Percentiles rank a stretch among this genome's conserved stretches.
phyloP scores from a whole-genome alignment of 1,140 invertebrate species.

The Leptoteleia sp. region DNA sequence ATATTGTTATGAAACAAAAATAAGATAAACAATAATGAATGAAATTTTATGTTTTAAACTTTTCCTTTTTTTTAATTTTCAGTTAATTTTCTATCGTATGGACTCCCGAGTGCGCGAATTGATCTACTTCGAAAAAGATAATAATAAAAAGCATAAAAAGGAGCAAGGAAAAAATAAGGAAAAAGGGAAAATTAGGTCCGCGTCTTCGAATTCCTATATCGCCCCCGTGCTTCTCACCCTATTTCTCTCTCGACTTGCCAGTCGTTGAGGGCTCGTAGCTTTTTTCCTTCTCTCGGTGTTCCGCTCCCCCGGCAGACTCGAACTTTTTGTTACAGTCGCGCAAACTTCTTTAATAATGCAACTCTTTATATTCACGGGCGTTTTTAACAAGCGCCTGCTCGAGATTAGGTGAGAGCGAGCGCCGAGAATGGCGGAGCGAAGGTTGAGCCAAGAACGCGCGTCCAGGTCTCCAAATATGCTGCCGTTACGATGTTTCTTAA shows the following conservation, averaged over 20 bases:
- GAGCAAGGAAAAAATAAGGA: conserved; percentile 17
- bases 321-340: conserved; percentile 80
- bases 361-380: conserved; percentile 81
- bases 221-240: conserved; percentile 56
- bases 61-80: too few relatives aligned
- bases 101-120: conserved; percentile 5
- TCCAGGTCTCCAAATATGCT: conserved; percentile 73
- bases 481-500: conserved; percentile 80
- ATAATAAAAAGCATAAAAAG: conserved; percentile 39
- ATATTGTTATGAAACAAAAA: too few relatives aligned
- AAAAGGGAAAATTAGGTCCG: conserved; percentile 58
- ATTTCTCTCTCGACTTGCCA: conserved; percentile 62
- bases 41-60: too few relatives aligned
- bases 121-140: conserved; percentile 31
- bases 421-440: conserved; percentile 25
- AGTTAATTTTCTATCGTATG: too few relatives aligned
- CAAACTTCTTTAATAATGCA: conserved; percentile 82
- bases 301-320: conserved; percentile 66
- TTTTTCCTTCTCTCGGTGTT: conserved; percentile 65
- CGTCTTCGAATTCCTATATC: conserved; percentile 53
- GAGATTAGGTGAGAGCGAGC: conserved; percentile 76
- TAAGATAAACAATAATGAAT: too few relatives aligned
- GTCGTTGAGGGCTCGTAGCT: conserved; percentile 63
- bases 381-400: conserved; percentile 79
- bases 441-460: conserved; percentile 63